Base-by-base conservation (phyloP, 1,140 invertebrate genomes). In the Pseudomyrmex cubaensis region DNA sequence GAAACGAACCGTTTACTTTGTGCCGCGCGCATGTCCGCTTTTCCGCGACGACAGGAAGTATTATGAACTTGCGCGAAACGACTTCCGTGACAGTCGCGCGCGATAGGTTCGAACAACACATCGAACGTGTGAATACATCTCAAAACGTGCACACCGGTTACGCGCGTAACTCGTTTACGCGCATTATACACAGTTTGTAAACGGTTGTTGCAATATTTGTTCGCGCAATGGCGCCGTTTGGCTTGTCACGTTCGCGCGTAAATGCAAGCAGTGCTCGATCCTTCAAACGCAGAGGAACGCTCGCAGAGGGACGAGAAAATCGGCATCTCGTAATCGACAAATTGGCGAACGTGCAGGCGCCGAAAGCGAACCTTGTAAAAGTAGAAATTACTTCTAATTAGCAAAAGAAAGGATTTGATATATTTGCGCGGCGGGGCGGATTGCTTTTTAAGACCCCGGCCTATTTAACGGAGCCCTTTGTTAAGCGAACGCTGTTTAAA, bases 311-410 rank as follows among this genome's bases (percentile, higher is more conserved):
- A 61, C 50, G 54, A 44, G 46, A 54, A 72, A 20, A 13, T 52
- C 15, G 52, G 25, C 57, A 72, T 56, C 25, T 72, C 54, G 25
- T 48, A 57, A 77, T 35, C 8, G 66, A 59, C 2, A 20, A 20
- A 35, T 48, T 9, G n/a, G 17, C 54, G 46, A 48, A 50, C 17
- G 44, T 35, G 35, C 35, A 7, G 59, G 59, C 57, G 7, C 66
- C 13, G 50, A 52, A 61, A 52, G 57, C 67, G 25, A 20, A 20
- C 20, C 20, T 20, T 9, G 25, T 35, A 35, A 12, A 61, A 25
- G 13, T 83, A 35, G 57, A 84, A 92, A 93, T 92, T 91, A 90
- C 82, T 86, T 90, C 76, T 92, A 92, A 93, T 92, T 93, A 92
- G 90, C 82, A 35, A 66, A 84, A 89, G 86, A 88, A 86, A 87